Evolutionary conservation across 2,888 invertebrate species (phyloP).

Genomic region (Lapara coniferarum): DNA sequence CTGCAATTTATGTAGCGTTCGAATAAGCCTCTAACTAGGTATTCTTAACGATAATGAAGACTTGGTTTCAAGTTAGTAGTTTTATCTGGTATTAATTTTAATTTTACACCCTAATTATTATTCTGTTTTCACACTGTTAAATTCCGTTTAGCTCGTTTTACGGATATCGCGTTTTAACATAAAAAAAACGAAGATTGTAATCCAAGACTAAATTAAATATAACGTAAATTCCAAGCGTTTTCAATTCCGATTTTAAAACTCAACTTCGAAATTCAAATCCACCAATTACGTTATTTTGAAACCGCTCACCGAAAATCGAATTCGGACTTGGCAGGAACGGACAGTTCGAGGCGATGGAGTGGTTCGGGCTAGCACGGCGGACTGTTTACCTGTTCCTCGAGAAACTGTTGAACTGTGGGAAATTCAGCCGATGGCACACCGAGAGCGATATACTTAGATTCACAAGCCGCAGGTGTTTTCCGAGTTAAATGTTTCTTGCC

Average conservation of each 20-base stretch:
- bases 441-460: slow-evolving; percentile 3
- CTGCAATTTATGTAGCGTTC: neutral
- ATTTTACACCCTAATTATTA: no score
- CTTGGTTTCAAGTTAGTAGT: no score
- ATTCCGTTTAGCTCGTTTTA: no score
- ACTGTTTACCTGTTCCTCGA: slow-evolving; percentile 54
- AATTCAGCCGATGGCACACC: slow-evolving; percentile 54
- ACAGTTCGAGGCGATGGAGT: slow-evolving; percentile 9
- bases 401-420: slow-evolving; percentile 46
- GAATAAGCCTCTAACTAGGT: no score
- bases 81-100: no score
- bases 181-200: neutral
- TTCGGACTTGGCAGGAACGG: slow-evolving; percentile 9
- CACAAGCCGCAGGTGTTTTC: slow-evolving; percentile 8
- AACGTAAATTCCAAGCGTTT: neutral
- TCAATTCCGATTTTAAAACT: neutral
- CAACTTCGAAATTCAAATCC: neutral
- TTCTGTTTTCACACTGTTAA: no score
- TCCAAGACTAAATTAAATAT: neutral
- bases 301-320: slow-evolving; percentile 8
- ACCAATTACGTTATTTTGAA: slow-evolving; percentile 33
- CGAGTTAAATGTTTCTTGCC: neutral
- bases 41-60: no score
- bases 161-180: neutral
- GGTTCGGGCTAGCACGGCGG: slow-evolving; percentile 25